Evolutionary conservation across 2,888 invertebrate species (phyloP).

Genomic region (Busseola fusca): DNA sequence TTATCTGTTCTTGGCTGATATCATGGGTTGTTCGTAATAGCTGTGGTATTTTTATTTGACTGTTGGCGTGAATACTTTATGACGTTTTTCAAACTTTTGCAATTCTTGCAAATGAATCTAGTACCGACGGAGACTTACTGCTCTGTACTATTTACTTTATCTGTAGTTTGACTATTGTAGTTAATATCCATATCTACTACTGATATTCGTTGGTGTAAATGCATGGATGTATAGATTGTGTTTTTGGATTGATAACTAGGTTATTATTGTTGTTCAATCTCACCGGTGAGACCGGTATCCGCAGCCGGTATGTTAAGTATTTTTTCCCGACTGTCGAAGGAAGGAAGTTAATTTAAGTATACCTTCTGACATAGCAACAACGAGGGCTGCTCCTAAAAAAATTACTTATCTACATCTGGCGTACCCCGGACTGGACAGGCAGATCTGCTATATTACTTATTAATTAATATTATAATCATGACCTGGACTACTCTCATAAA

Average conservation of each 20-base stretch:
- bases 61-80: slow-evolving; percentile 1
- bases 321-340: too few relatives aligned
- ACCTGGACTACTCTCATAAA: neutral
- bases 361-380: neutral
- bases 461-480: neutral
- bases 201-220: too few relatives aligned
- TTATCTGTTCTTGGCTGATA: slow-evolving; percentile 33
- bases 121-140: too few relatives aligned
- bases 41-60: slow-evolving; percentile 1
- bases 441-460: neutral
- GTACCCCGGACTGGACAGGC: neutral
- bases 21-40: neutral
- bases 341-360: neutral
- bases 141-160: too few relatives aligned
- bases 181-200: too few relatives aligned
- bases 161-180: too few relatives aligned
- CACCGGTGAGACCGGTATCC: too few relatives aligned
- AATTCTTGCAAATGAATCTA: too few relatives aligned
- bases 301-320: too few relatives aligned
- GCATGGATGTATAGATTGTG: too few relatives aligned
- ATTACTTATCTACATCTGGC: neutral
- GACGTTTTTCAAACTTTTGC: neutral
- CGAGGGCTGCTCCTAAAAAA: neutral
- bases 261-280: too few relatives aligned
- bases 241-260: too few relatives aligned